phyloP scores from a whole-genome alignment of 2,797 vertebrate genomes.

The Cephalopachus bancanus region DNA sequence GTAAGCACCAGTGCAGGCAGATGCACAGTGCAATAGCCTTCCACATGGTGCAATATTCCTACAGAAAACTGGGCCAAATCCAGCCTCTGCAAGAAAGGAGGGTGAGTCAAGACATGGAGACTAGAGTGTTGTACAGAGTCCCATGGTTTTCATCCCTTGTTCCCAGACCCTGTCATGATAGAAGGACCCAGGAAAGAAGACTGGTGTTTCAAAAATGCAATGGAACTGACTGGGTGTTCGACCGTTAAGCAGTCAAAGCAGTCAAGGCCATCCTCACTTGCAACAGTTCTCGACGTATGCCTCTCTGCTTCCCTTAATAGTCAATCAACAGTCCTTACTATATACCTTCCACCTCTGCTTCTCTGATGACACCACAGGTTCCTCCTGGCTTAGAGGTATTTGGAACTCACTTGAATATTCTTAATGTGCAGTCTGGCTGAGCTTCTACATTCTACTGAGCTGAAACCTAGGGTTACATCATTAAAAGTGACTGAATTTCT shows the following conservation, averaged over 20 bases:
- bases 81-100: not conserved
- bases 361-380: not conserved
- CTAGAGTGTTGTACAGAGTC: not conserved
- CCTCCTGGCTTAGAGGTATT: not conserved
- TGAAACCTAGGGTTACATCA: not conserved
- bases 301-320: not conserved
- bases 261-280: not conserved
- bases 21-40: not conserved
- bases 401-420: slow-evolving; percentile 7
- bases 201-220: not conserved
- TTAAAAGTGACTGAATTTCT: slow-evolving; percentile 40
- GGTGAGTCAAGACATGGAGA: not conserved
- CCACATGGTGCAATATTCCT: not conserved
- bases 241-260: not conserved
- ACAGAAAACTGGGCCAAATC: not conserved
- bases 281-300: not conserved
- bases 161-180: not conserved
- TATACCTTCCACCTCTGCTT: not conserved
- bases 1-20: not conserved
- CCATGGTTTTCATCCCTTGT: not conserved
- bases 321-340: not conserved
- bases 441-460: not conserved
- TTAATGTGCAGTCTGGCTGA: not conserved
- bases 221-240: not conserved
- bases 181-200: not conserved